A percentile compares a stretch with the other conserved stretches of the same genome.
Conservation (phyloP, 2,888 invertebrate genomes). For the Crepidodera aurea region DNA sequence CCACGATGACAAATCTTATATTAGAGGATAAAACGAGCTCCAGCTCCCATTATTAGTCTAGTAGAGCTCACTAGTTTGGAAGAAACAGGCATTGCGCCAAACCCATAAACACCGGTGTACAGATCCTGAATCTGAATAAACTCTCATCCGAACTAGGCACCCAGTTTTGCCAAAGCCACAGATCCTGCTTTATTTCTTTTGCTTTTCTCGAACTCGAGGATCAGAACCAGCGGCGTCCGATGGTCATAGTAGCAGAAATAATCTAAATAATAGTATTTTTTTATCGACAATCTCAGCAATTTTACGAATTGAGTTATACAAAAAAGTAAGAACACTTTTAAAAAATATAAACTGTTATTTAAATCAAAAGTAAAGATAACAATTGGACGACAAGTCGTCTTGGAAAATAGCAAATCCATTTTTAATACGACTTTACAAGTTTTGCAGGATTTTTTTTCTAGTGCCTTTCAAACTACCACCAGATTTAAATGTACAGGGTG, state of each 20-base stretch:
- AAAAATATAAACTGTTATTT: too few species aligned
- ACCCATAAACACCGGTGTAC: conserved; percentile 36
- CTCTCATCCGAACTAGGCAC: conserved; percentile 28
- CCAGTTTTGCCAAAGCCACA: conserved; percentile 19
- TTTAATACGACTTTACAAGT: too few species aligned
- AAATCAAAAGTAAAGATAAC: too few species aligned
- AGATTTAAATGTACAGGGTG: too few species aligned
- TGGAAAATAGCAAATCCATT: too few species aligned
- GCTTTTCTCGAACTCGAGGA: conserved; percentile 9
- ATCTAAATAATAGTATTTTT: neutral
- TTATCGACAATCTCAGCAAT: neutral
- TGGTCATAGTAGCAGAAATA: neutral
- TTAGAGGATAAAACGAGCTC: conserved; percentile 12
- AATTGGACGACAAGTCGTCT: too few species aligned
- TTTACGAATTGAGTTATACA: too few species aligned
- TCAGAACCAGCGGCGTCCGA: neutral
- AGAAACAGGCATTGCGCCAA: conserved; percentile 37
- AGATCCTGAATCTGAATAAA: conserved; percentile 36
- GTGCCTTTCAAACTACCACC: too few species aligned
- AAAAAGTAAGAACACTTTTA: too few species aligned
- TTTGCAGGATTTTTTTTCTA: too few species aligned
- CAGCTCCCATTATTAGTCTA: conserved; percentile 31
- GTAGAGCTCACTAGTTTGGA: conserved; percentile 31
- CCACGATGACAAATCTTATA: conserved; percentile 15
- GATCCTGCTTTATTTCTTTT: conserved; percentile 29